Evolutionary conservation across 2,888 invertebrate species (phyloP).

Genomic region (Thecocarcelia acutangulata): DNA sequence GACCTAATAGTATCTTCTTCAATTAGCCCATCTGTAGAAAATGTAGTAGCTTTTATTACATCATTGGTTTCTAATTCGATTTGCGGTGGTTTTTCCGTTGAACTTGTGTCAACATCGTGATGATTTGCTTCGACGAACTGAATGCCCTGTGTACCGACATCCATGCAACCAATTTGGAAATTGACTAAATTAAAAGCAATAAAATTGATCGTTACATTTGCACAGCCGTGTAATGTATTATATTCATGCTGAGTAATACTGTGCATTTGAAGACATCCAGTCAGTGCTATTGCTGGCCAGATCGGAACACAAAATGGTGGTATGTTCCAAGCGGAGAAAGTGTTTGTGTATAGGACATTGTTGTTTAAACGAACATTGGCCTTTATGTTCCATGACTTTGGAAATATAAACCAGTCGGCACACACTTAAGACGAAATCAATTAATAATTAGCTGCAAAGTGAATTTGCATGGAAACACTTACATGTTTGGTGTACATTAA

Average conservation of each 20-base stretch:
- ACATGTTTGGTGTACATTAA: constrained; percentile 65
- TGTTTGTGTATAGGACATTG: constrained; percentile 61
- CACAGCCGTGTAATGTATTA: constrained; percentile 63
- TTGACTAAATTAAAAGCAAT: constrained; percentile 59
- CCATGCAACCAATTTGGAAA: constrained; percentile 62
- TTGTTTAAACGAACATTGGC: constrained; percentile 65
- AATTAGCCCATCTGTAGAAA: neutral
- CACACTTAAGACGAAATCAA: constrained; percentile 55
- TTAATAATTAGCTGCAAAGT: constrained; percentile 8
- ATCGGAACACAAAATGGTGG: constrained; percentile 69
- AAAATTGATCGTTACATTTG: constrained; percentile 64
- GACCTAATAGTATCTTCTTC: neutral
- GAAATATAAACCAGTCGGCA: constrained; percentile 58
- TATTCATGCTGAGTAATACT: constrained; percentile 59
- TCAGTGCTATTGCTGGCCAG: constrained; percentile 60
- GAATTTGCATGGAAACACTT: constrained; percentile 31
- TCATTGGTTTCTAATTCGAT: constrained; percentile 64
- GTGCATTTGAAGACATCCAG: constrained; percentile 68
- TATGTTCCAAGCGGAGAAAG: constrained; percentile 60
- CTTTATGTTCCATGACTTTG: constrained; percentile 54
- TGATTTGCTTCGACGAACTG: constrained; percentile 61
- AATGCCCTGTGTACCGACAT: constrained; percentile 60
- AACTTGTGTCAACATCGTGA: neutral
- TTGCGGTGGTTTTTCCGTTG: constrained; percentile 61
- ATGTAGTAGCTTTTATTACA: constrained; percentile 18